Percentiles rank a stretch among this genome's conserved stretches.
Conservation (phyloP, 1,140 invertebrate genomes). For the Lucilia cuprina region DNA sequence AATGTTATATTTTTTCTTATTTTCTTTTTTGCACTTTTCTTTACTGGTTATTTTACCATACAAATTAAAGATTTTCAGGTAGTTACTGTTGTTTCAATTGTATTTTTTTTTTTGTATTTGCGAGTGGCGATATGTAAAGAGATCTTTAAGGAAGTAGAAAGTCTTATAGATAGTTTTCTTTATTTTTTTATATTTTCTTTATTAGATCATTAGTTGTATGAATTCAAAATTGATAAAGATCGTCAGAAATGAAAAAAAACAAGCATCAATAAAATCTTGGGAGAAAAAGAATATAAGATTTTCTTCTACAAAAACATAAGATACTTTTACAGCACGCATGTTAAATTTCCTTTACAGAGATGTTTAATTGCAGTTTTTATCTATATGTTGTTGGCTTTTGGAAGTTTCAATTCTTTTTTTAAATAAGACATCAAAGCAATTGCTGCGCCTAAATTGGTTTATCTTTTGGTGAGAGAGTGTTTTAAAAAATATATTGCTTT, state of each 20-base stretch:
- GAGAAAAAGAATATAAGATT: background rate
- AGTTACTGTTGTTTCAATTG: conserved; percentile 17
- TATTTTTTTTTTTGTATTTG: background rate
- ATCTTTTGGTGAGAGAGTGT: background rate
- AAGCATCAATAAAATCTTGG: too few species aligned
- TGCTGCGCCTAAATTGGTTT: background rate
- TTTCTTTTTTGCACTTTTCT: background rate
- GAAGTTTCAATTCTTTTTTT: background rate
- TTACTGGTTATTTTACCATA: conserved; percentile 1
- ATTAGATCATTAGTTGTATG: conserved; percentile 34
- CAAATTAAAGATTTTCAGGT: background rate
- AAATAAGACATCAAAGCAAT: background rate
- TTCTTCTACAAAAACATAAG: background rate
- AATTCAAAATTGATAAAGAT: conserved; percentile 23
- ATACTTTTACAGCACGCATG: background rate
- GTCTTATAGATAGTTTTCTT: background rate
- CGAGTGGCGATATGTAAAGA: background rate
- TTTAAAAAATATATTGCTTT: background rate
- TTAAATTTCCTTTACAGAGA: conserved; percentile 23
- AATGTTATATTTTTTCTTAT: conserved; percentile 43
- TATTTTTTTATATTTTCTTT: background rate
- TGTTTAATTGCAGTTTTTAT: conserved; percentile 22
- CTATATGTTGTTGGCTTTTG: background rate
- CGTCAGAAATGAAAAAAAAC: background rate
- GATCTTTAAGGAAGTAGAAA: conserved; percentile 30